phyloP scores from a whole-genome alignment of 2,113 vertebrate species.

The Pluvialis apricaria region DNA sequence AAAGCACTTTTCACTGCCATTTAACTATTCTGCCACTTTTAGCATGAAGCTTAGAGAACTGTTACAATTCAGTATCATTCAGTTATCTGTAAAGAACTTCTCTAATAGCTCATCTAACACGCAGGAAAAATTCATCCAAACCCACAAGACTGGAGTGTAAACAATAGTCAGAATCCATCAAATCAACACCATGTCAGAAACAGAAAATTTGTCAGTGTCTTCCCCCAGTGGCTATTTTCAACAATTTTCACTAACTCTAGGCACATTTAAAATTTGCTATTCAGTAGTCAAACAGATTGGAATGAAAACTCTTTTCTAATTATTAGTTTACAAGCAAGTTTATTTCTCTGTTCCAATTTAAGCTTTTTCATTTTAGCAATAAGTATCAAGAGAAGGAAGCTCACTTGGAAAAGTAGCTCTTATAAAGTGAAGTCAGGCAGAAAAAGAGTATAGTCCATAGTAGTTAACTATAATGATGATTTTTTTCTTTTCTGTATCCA shows the following conservation, averaged over 20 bases:
- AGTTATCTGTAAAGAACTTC: background rate
- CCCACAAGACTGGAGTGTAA: background rate
- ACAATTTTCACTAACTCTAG: background rate
- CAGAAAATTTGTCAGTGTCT: background rate
- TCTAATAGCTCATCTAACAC: background rate
- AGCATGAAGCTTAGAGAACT: background rate
- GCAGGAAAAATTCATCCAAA: background rate
- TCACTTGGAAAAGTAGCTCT: background rate
- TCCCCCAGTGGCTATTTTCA: background rate
- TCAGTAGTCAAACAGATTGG: background rate
- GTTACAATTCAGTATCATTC: background rate
- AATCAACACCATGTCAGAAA: background rate
- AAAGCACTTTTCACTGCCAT: background rate
- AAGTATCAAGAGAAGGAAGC: background rate
- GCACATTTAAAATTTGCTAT: background rate
- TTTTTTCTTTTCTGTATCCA: background rate
- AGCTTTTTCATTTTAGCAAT: background rate
- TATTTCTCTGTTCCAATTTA: background rate
- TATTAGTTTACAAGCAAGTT: background rate
- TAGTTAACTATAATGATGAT: background rate
- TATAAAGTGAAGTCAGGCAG: background rate
- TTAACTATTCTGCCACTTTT: background rate
- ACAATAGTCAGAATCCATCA: background rate
- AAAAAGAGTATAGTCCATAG: background rate
- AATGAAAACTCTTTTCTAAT: background rate